Base-by-base conservation (phyloP, 2,797 vertebrate genomes). In the Decapterus maruadsi region DNA sequence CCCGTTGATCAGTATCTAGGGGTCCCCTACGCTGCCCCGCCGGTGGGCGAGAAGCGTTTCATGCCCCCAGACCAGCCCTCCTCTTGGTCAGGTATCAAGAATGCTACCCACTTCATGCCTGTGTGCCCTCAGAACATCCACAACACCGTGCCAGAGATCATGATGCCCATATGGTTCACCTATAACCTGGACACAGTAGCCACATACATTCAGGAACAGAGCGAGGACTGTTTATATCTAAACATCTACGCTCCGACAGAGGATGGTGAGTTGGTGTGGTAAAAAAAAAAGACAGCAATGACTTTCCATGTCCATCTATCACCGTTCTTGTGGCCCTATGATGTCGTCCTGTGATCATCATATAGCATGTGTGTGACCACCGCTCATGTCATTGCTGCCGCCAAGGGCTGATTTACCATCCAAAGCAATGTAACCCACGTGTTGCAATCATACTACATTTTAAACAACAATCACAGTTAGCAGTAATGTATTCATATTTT, bases 81-180 rank as follows among this genome's bases (percentile, higher is more conserved):
- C 1, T 96, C 97, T 6, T 98, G 97, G 97, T 95, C 96, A 1
- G 96, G 96, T 20, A 93, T 97, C 58, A 95, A 96, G 75, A 97
- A 98, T 50, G 96, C 96, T 68, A 97, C 97, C 7, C 95, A 95
- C 85, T 98, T 98, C 88, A 96, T 96, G 80, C 96, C 97, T 0
- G 97, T 97, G 77, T 98, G 97, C 89, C 97, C 97, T 26, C 97
- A 98, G 93, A 98, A 97, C 85, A 93, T 97, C 82, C 96, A 97
- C 68, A 97, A 96, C 68, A 96, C 96, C 6, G 96, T 97, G 54
- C 97, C 97, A 0, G 96, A 96, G 58, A 96, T 98, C 78, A 98
- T 98, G 96, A 96, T 98, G 86, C 97, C 97, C 1, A 96, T 98
- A 61, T 98, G 97, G 97, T 97, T 97, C 91, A 98, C 96, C 66